Base-by-base conservation (phyloP, 2,888 invertebrate genomes). In the Epinotia ramella region DNA sequence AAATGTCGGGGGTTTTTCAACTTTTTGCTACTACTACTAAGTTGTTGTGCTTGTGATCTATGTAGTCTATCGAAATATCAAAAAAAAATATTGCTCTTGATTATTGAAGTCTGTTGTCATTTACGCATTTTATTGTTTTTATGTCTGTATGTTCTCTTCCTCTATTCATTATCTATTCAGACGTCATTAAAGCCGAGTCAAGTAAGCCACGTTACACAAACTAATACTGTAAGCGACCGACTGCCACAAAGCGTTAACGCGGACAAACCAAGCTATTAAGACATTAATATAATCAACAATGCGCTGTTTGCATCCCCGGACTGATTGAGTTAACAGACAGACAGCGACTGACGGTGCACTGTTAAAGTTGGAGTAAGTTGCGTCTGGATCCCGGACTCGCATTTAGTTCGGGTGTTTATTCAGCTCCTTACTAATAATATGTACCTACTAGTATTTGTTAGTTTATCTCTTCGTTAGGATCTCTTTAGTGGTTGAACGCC, bases 231-330 rank as follows among this genome's bases (percentile, higher is more conserved):
- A 70, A 63, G 49, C 70, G 57, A 57, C 40, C 18, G 60, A 18
- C 33, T 13, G 28, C 33, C 53, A 63, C 70, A 70, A 53, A 69
- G 59, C 69, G 68, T 69, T 44, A 60, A 53, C 49, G 53, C 49
- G 53, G 49, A n/a, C 62, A 18, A 53, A 70, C 70, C 60, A 46
- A 70, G 70, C 70, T 70, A 70, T 70, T 70, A 70, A 70, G 70
- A 63, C 70, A 62, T 70, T 70, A 70, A 70, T 70, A 70, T 70
- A 62, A 70, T 70, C 62, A 62, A 70, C 70, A 62, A 53, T 63
- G 33, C 49, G 44, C 28, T 68, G 68, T 68, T 70, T 53, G 53
- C 69, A 57, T 67, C 67, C 49, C 46, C 33, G 33, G 62, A 28
- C 62, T 62, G 62, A 62, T 70, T 62, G 49, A 63, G 69, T 46